Base-by-base conservation (phyloP, 2,797 vertebrate species). In the Nyctibius grandis region DNA sequence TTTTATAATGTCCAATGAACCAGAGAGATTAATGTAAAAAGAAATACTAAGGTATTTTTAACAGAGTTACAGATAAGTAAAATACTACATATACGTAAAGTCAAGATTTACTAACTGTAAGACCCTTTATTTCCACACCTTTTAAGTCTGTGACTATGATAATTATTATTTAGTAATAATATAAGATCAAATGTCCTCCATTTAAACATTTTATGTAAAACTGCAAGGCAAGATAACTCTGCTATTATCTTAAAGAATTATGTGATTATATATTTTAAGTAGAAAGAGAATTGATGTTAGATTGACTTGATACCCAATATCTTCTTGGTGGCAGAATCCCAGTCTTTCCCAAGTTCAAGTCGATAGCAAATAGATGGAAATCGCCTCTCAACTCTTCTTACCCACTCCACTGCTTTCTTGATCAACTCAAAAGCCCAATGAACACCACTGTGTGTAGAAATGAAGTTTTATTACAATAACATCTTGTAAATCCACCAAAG, bases 281-380 rank as follows among this genome's bases (percentile, higher is more conserved):
- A 98, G 31, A 97, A 69, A 96, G 86, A 3, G 96, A 98, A 92
- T 13, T 64, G 7, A 87, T 75, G 4, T 96, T 80, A 29, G 91
- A 51, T 47, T 75, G 75, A 33, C 22, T 98, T 95, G 15, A 97
- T 96, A 21, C 97, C 94, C 75, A 98, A 60, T n/a, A 99, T 97
- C 89, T 98, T 98, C 48, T 98, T 98, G 26, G 98, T 99, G 93
- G 97, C 97, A 8, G 98, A 98, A 77, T 98, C 98, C 98, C 98
- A 99, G 91, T 98, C 98, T 92, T 95, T 85, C n/a, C 98, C 98
- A 36, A 99, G 94, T 97, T 99, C 98, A 93, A 98, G 98, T 22
- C 98, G 96, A 88, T 97, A 98, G 97, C 95, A 99, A 97, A 99
- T 94, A 57, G 98, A 98, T 8, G 98, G 97, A 95, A 99, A 99